phyloP scores from a whole-genome alignment of 2,113 vertebrate genomes.

The Antechinus stuartii region DNA sequence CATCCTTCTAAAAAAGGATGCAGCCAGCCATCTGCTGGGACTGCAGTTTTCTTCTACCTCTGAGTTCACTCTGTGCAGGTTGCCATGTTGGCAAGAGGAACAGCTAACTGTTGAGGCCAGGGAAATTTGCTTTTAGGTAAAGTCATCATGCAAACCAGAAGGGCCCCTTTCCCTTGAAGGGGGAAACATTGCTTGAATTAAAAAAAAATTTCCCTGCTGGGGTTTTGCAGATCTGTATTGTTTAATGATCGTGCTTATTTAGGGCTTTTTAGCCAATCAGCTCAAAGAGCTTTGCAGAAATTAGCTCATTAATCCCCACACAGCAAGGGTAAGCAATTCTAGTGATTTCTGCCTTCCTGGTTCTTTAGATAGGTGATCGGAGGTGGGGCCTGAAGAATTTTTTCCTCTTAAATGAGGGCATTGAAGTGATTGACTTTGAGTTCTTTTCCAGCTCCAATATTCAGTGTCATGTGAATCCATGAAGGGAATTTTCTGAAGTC shows the following conservation, averaged over 20 bases:
- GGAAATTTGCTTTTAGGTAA: conserved; percentile 45
- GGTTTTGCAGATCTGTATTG: conserved; percentile 36
- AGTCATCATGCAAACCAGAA: conserved; percentile 39
- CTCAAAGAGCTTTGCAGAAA: conserved; percentile 67
- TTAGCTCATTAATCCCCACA: conserved; percentile 63
- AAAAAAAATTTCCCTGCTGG: conserved; percentile 32
- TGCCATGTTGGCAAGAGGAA: conserved; percentile 68
- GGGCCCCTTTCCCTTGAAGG: neutral
- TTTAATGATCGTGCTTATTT: conserved; percentile 47
- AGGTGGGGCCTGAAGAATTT: neutral
- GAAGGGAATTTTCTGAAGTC: conserved; percentile 25
- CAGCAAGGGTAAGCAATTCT: conserved; percentile 55
- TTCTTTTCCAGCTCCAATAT: neutral
- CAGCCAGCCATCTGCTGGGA: conserved; percentile 52
- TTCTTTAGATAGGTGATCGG: neutral
- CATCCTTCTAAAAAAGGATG: conserved; percentile 54
- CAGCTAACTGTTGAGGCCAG: conserved; percentile 67
- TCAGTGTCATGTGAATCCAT: neutral
- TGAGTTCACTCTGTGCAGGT: conserved; percentile 36
- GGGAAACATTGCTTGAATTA: neutral
- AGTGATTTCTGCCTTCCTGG: conserved; percentile 16
- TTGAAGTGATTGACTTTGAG: neutral
- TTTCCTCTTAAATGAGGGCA: neutral
- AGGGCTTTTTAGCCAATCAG: conserved; percentile 60
- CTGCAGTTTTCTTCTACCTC: conserved; percentile 59